Evolutionary conservation across 2,797 vertebrate genomes (phyloP).

Genomic region (Clarias laeviceps): DNA sequence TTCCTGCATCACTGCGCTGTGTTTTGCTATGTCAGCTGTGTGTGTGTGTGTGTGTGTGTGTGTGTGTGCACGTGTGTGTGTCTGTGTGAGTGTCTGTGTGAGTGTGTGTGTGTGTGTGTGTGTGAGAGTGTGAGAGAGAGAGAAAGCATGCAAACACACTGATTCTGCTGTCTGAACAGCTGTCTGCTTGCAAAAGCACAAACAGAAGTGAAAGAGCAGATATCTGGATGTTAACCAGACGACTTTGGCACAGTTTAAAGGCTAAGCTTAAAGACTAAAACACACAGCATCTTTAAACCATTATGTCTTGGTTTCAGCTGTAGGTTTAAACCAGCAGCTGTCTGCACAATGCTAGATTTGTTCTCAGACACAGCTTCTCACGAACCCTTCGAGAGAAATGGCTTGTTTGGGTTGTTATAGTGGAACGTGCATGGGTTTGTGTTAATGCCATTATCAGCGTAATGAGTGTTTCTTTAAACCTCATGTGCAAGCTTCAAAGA

Average conservation of each 20-base stretch:
- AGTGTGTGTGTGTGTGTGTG: conserved; percentile 28
- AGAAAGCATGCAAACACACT: background rate
- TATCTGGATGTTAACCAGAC: conserved; percentile 18
- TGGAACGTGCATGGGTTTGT: conserved; percentile 9
- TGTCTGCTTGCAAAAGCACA: conserved; percentile 42
- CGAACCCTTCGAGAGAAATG: background rate
- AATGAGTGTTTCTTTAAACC: background rate
- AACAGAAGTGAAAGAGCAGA: conserved; percentile 43
- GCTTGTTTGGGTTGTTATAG: background rate
- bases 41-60: conserved; percentile 22
- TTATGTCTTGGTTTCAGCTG: conserved; percentile 23
- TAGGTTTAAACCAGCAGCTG: conserved; percentile 15
- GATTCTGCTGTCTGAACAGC: conserved; percentile 35
- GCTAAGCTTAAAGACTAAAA: conserved; percentile 7
- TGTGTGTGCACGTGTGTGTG: conserved; percentile 16
- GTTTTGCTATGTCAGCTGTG: conserved; percentile 23
- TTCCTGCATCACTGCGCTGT: conserved; percentile 27
- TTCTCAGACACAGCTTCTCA: conserved; percentile 6
- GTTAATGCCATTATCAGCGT: background rate
- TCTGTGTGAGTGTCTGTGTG: conserved; percentile 15
- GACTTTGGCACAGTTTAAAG: conserved; percentile 17
- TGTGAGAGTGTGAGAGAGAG: no score
- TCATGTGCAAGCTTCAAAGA: conserved; percentile 1
- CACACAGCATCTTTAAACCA: conserved; percentile 27
- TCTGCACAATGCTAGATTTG: conserved; percentile 39